Evolutionary conservation across 2,888 invertebrate species (phyloP), one percentile per base, ranked within the genome.

Genomic region (Volucella bombylans): DNA sequence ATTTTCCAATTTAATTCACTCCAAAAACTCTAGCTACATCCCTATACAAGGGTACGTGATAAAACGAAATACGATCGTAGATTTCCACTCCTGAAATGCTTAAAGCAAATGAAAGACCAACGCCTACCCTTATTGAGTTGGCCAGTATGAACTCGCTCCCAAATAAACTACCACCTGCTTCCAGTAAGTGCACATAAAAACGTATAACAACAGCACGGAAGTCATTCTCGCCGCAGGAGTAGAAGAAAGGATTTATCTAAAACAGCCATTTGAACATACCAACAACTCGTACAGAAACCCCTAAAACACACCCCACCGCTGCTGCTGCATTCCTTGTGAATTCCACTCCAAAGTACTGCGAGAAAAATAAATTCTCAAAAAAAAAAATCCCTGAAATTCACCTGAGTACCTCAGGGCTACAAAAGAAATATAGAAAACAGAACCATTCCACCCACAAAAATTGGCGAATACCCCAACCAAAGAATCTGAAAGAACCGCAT

Each of bases 161-260:
- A 50, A 31, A 49, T 49, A 49, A 14, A 49, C 49, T 49, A 31
- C 50, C 11, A 61, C 41, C 61, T 65, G 55, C 31, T 43, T 67
- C 52, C 31, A 71, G 73, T 73, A 50, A 64, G 62, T 78, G 59
- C 15, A 68, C 45, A 45, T 47, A 64, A 38, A 52, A 50, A 14
- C n/a, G 49, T 9, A 54, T 18, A 43, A 18, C 18, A 73, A 49
- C 49, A 78, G 52, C 18, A 57, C 15, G 38, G 9, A 55, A 50
- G 15, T 39, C 57, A 38, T 52, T 67, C 68, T 80, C 76, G 54
- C 64, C 71, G 52, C 72, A 72, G 41, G 50, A 72, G 68, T 45
- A 67, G 14, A 10, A 65, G n/a, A 85, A 81, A 68, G 76, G 76
- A 77, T 81, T 67, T 85, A 72, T 85, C 68, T 81, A 50, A 81